Evolutionary conservation across 2,888 invertebrate genomes (phyloP), one percentile per base, ranked within the genome.

Genomic region (Acrocyrtus sp.): DNA sequence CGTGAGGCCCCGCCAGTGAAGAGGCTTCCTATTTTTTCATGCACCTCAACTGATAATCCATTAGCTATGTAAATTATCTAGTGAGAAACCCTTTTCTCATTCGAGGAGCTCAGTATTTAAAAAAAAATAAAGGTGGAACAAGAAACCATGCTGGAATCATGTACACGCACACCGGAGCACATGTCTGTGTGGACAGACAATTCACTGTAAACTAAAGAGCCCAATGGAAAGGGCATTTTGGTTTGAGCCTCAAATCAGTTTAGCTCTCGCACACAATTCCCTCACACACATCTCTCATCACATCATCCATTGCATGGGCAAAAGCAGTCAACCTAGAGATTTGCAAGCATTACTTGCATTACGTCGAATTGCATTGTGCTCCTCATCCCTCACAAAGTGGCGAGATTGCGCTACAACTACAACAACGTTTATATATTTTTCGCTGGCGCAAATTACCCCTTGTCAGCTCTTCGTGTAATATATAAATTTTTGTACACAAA

Each of bases 121-220:
- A 34, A n/a, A n/a, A n/a, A n/a, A n/a, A n/a, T n/a, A n/a, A 34
- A 34, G 34, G 34, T 34, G 34, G 34, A 5, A 34, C 6, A 34
- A 34, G 34, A 34, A n/a, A 34, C 34, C 72, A 72, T 65, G 72
- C 72, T 63, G 63, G 72, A 72, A 65, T 72, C 63, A 17, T 62
- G 57, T 54, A 39, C 34, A 62, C 61, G 57, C 67, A 62, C 54
- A 53, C 67, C 60, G 65, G 72, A 75, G 75, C 75, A 75, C 75
- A 75, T 75, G 75, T 75, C 75, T 75, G 75, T 65, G 43, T 63
- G 47, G 68, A 72, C 75, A 75, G 75, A 75, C 72, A 67, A 75
- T 75, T 72, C 66, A 75, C 67, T 72, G 48, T 63, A 60, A 72
- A 75, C 75, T 75, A 75, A 75, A 63, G 51, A 65, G 50, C 58